Evolutionary conservation across 2,888 invertebrate genomes (phyloP), one percentile per base, ranked within the genome.

Genomic region (Agriopis marginaria): DNA sequence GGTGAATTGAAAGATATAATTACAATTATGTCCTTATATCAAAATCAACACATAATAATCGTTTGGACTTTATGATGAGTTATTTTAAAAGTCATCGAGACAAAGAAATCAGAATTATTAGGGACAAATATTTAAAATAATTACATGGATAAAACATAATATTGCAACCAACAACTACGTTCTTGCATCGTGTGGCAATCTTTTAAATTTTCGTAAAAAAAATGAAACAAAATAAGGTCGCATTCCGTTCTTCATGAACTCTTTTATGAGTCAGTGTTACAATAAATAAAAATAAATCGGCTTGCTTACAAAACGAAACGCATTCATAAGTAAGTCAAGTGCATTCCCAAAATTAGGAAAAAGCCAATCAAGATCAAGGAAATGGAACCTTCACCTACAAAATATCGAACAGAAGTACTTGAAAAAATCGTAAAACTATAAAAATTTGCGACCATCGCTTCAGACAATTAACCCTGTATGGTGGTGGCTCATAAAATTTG

Each of bases 251-350:
- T 58, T 58, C 44, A 51, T 14, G 11, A 32, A 12, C 17, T 47
- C 45, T 53, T 61, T 50, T 32, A 58, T 61, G 51, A 63, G 45
- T 59, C 63, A 59, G 58, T 68, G 59, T 61, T 60, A 68, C 44
- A 61, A 69, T 64, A 65, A 69, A 65, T 56, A 55, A 63, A 62
- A 65, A 56, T 23, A 62, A 63, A 59, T 44, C 60, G 14, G 59
- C 53, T 53, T 63, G n/a, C 1, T 44, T 10, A 63, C 45, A 58
- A 45, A 50, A 66, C 23, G 64, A 59, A 58, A 65, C 45, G 45
- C 45, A 54, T 62, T 17, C 17, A 14, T 49, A 71, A 73, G 71
- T 71, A 66, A 74, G 75, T 74, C 76, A 75, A 75, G 72, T 73
- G 63, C 71, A 73, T 8, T 60, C 39, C 71, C 75, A 73, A 74